Evolutionary conservation across 2,797 vertebrate genomes (phyloP).

Genomic region (Cyclopterus lumpus): DNA sequence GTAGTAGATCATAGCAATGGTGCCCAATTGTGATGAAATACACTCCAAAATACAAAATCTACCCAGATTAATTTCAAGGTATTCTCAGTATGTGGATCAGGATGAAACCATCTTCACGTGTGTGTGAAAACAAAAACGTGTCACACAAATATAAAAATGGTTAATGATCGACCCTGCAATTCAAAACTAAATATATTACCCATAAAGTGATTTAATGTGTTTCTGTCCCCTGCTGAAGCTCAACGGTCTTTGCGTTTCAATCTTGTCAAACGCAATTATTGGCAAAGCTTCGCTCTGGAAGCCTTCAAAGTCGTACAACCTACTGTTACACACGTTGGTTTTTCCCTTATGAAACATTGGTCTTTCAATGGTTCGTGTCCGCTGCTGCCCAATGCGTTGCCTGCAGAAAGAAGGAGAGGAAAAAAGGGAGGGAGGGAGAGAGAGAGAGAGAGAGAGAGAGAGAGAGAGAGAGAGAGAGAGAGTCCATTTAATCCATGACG

Average conservation of each 20-base stretch:
- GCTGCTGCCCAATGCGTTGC: slow-evolving; percentile 39
- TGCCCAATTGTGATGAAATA: background rate
- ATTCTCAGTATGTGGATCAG: background rate
- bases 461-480: background rate
- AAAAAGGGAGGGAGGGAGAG: background rate
- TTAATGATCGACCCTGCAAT: background rate
- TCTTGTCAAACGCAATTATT: slow-evolving; percentile 49
- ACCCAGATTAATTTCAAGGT: background rate
- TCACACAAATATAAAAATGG: background rate
- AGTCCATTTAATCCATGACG: slow-evolving; percentile 55
- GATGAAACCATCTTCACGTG: background rate
- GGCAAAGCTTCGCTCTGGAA: slow-evolving; percentile 40
- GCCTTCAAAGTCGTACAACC: slow-evolving; percentile 58
- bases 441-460: slow-evolving; percentile 26
- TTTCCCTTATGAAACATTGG: slow-evolving; percentile 61
- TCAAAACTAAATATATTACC: background rate
- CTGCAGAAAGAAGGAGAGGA: slow-evolving; percentile 45
- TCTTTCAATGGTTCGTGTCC: slow-evolving; percentile 62
- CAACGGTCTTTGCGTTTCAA: slow-evolving; percentile 14
- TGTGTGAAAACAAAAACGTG: background rate
- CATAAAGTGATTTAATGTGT: slow-evolving; percentile 29
- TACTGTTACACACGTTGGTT: slow-evolving; percentile 62
- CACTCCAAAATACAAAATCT: background rate
- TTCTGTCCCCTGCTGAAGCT: slow-evolving; percentile 23
- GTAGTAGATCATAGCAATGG: background rate